Base-by-base conservation (phyloP, 2,888 invertebrate species). In the Pasiphila rectangulata region DNA sequence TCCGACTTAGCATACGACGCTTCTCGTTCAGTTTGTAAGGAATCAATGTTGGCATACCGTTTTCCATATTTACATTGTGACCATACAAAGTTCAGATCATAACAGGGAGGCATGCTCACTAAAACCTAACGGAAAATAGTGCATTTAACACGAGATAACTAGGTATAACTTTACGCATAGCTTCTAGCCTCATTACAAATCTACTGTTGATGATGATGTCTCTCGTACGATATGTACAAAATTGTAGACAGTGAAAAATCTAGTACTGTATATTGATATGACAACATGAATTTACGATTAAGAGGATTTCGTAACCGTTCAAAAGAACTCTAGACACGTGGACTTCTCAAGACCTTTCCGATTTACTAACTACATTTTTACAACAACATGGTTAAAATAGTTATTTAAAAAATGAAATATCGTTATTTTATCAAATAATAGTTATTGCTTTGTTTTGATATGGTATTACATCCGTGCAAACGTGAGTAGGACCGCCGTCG, bases 361-460 rank as follows among this genome's bases (percentile, higher is more conserved):
- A 74, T 85, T 84, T 77, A 80, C 84, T 86, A 85, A 74, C 86
- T 87, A 87, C 82, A 72, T 79, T 77, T 72, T 81, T 79, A 83
- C 82, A 86, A 85, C 84, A 86, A 85, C 84, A 75, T 79, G 84
- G 79, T 85, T 88, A 85, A 84, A 86, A 87, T 84, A 85, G 78
- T 83, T 79, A 79, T 76, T 78, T 68, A 75, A 78, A 80, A 83
- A 86, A 80, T 79, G 79, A 81, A 83, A 83, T 80, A 79, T 76
- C 71, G 70, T 69, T 75, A 68, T 56, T 72, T 80, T 81, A 85
- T 84, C 78, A 85, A 84, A 85, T 84, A 84, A 85, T 83, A 83
- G 83, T 87, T 87, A 87, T 87, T 88, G 87, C 87, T 88, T 86
- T 80, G 55, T 68, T 75, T 79, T 87, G 87, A 88, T 87, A 87